phyloP scores from a whole-genome alignment of 2,888 invertebrate genomes.

The Patella ulyssiponensis region DNA sequence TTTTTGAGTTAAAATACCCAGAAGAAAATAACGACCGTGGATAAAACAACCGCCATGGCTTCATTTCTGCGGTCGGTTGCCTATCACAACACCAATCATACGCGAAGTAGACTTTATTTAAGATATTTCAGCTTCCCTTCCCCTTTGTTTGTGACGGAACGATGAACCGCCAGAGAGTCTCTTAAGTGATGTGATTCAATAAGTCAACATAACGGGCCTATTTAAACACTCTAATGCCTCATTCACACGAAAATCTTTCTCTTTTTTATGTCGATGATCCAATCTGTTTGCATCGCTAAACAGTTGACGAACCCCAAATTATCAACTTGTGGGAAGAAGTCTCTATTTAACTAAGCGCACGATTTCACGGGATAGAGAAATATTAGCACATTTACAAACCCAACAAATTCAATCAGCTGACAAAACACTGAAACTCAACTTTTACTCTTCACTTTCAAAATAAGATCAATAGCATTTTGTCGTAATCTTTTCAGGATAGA shows the following conservation, averaged over 20 bases:
- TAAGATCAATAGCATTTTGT: conserved; percentile 4
- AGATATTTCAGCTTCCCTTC: not conserved
- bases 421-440: not conserved
- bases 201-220: not conserved
- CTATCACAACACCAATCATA: too few species aligned
- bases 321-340: conserved; percentile 3
- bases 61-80: too few species aligned
- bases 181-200: conserved; percentile 1
- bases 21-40: too few species aligned
- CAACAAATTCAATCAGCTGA: conserved; percentile 9
- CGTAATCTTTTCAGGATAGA: not conserved
- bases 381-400: conserved; percentile 6
- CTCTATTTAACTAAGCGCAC: not conserved
- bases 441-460: not conserved
- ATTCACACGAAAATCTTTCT: not conserved
- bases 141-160: too few species aligned
- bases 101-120: not conserved
- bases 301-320: not conserved
- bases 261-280: not conserved
- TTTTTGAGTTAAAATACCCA: too few species aligned
- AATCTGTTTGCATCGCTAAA: too few species aligned
- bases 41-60: too few species aligned
- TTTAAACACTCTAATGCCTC: not conserved
- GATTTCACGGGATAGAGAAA: not conserved
- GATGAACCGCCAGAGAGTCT: not conserved